Conservation (phyloP, 2,888 invertebrate genomes). For the Tetragonisca angustula region DNA sequence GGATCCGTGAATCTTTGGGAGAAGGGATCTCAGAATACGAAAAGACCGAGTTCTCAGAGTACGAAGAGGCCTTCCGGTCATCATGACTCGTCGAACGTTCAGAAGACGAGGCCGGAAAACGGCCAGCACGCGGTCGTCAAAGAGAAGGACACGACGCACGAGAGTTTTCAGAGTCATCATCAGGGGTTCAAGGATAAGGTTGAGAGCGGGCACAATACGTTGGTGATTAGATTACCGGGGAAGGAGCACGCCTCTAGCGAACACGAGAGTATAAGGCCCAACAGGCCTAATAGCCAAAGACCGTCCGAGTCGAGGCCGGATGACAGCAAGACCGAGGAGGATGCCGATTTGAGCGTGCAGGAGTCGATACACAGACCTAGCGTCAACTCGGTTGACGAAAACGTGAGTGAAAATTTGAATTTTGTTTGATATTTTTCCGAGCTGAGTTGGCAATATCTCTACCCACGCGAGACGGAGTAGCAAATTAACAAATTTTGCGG, state of each 20-base stretch:
- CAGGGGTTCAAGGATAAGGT: slow-evolving; percentile 78
- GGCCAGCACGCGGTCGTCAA: slow-evolving; percentile 34
- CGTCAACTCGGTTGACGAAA: slow-evolving; percentile 76
- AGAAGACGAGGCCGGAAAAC: slow-evolving; percentile 69
- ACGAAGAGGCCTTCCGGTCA: slow-evolving; percentile 47
- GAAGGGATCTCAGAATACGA: slow-evolving; percentile 9
- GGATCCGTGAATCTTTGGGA: background rate
- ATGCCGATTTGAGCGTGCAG: slow-evolving; percentile 77
- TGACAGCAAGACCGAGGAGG: slow-evolving; percentile 72
- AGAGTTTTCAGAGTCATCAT: slow-evolving; percentile 49
- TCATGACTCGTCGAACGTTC: slow-evolving; percentile 43
- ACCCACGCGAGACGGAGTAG: background rate
- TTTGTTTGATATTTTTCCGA: too few species aligned
- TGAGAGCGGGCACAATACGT: slow-evolving; percentile 73
- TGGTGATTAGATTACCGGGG: slow-evolving; percentile 76
- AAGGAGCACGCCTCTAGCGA: slow-evolving; percentile 71
- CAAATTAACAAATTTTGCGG: background rate
- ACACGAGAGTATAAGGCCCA: slow-evolving; percentile 65
- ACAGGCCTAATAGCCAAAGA: slow-evolving; percentile 73
- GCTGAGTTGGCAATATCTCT: background rate
- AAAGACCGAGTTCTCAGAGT: slow-evolving; percentile 27
- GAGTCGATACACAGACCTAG: slow-evolving; percentile 79
- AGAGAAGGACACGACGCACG: slow-evolving; percentile 31
- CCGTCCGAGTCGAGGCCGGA: slow-evolving; percentile 77
- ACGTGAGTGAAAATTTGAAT: slow-evolving; percentile 71